Evolutionary conservation across 2,113 vertebrate genomes (phyloP).

Genomic region (Cinclus cinclus): DNA sequence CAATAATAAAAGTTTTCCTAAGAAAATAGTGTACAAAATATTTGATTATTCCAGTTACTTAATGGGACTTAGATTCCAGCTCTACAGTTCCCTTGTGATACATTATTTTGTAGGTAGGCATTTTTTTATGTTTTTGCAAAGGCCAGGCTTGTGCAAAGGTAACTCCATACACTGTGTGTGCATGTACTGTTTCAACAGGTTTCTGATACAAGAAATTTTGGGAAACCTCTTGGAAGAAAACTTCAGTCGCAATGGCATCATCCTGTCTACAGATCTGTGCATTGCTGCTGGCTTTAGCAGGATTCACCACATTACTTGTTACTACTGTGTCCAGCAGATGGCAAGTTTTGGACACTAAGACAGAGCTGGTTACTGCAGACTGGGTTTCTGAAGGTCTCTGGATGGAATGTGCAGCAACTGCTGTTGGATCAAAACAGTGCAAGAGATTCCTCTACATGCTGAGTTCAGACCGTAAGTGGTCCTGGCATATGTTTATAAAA

Average conservation of each 20-base stretch:
- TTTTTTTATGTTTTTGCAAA: neutral
- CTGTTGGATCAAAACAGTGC: slow-evolving; percentile 75
- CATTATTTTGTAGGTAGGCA: neutral
- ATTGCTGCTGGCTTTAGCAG: slow-evolving; percentile 72
- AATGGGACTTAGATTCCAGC: neutral
- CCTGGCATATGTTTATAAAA: neutral
- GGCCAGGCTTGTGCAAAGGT: neutral
- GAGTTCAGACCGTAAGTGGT: slow-evolving; percentile 76
- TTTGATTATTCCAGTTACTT: neutral
- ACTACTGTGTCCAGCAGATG: slow-evolving; percentile 77
- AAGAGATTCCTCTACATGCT: slow-evolving; percentile 76
- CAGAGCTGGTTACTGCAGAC: slow-evolving; percentile 58
- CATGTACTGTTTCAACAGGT: slow-evolving; percentile 28
- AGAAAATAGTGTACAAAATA: neutral
- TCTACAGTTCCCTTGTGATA: neutral
- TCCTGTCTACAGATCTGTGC: slow-evolving; percentile 71
- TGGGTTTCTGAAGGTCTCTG: slow-evolving; percentile 84
- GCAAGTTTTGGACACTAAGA: slow-evolving; percentile 59
- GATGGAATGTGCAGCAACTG: slow-evolving; percentile 77
- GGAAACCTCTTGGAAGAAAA: neutral
- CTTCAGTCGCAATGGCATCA: slow-evolving; percentile 26
- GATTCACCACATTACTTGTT: slow-evolving; percentile 74
- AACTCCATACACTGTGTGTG: neutral
- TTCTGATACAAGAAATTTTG: neutral
- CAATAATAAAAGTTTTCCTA: neutral